Evolutionary conservation across 1,140 invertebrate species (phyloP), one percentile per base, ranked within the genome.

Genomic region (Helicoverpa zea): DNA sequence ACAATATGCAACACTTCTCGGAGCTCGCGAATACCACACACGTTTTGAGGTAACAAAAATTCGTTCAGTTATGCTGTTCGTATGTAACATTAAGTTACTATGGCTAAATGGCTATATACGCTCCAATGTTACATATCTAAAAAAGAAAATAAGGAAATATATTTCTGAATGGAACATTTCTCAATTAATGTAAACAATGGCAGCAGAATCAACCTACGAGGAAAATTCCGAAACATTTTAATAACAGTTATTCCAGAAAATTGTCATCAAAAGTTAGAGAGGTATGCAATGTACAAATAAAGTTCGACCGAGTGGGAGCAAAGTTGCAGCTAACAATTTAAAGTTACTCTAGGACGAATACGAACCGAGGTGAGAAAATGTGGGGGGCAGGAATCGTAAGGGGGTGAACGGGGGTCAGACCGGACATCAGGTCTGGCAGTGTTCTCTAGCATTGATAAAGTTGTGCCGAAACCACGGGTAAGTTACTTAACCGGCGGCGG

Each of bases 291-390:
- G 80, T 86, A 89, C 89, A 90, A 92, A 92, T 92, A 90, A 90
- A 92, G 89, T 89, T 90, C 73, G 84, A 78, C 87, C 85, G 86
- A 90, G 84, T 89, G 87, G 86, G 82, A 88, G 84, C 83, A 86
- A 89, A 92, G 91, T 92, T 92, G 83, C 84, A 84, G 83, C 79
- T 89, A 90, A 92, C 91, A 92, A 93, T 93, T 92, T 93, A 94
- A 94, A 94, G 87, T 94, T 92, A 70, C 88, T 87, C 83, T 84
- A 81, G 81, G 79, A 83, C 80, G 84, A 84, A 82, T 82, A 83
- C 81, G 76, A 83, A 80, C 83, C 78, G 87, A 91, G 91, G 89
- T 90, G 90, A 91, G 91, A 90, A 89, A 89, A 89, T 84, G 84
- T 83, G 70, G 79, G 68, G 81, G 74, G 58, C 30, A 43, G 35